Base-by-base conservation (phyloP, 2,888 invertebrate species). In the Drosophila acutilabella region DNA sequence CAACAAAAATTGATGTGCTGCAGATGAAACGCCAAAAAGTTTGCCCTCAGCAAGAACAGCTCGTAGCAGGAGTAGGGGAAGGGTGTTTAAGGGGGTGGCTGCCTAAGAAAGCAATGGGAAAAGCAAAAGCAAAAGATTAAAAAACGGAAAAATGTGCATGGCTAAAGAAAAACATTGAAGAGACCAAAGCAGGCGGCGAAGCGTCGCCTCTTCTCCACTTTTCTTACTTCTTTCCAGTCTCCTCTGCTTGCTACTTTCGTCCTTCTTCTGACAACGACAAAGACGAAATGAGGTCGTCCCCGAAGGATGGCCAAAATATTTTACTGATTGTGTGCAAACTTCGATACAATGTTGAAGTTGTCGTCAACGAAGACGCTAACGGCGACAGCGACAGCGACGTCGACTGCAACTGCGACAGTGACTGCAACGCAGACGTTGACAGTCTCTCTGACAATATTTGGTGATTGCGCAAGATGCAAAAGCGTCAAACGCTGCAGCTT, bases 11-110 rank as follows among this genome's bases (percentile, higher is more conserved):
- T 87, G 87, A 87, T 87, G 89, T 86, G 87, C 89, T 87, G 89
- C 88, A 87, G 87, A 87, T 87, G 89, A 89, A 87, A 87, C 89
- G 89, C 89, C 87, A 89, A 87, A 89, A 87, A 89, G 88, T 87
- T 87, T 74, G 89, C 84, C 87, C 79, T 88, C 75, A 74, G 75
- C 78, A 53, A 74, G 64, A 73, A 30, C 54, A 61, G 64, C 7
- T 45, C 65, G 11, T 20, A 26, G n/a, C n/a, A 33, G 51, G 42
- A 44, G 52, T 6, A 10, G n/a, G 0, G 11, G 45, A 11, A 18
- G 1, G 26, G 56, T 26, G 20, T n/a, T 8, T 44, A 10, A 47
- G 42, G 60, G 20, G 57, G 47, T 59, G 53, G 47, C 56, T 45
- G 71, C 72, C 72, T 74, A 79, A 76, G 71, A 76, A 81, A 66